These are phyloP conservation scores for Petrolisthes cinctipes DNA, from an alignment of 2,888 invertebrate species.

Conservation along the genomic window DNA sequence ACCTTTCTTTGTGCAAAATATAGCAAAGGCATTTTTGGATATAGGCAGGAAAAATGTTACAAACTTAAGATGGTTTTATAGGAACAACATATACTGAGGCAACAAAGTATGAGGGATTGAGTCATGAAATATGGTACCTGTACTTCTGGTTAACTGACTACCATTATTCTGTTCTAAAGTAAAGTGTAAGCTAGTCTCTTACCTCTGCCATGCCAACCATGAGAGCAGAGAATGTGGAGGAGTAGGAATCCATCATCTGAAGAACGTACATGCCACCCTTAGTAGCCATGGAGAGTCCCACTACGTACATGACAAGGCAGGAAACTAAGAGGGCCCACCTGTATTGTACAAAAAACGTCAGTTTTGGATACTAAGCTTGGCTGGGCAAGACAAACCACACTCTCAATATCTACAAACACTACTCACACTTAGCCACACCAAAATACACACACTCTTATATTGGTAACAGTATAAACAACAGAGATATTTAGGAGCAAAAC, in stretches of 20 bases:
- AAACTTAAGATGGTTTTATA: too few relatives aligned
- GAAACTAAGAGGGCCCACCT: conserved; percentile 62
- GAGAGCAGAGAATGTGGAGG: conserved; percentile 65
- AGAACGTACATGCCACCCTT: conserved; percentile 65
- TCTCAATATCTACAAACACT: conserved; percentile 24
- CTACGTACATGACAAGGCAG: conserved; percentile 60
- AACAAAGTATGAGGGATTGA: too few relatives aligned
- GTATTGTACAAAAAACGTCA: background rate
- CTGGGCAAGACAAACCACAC: conserved; percentile 24
- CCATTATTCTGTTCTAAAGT: background rate
- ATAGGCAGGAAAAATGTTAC: too few relatives aligned
- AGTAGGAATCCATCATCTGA: conserved; percentile 66
- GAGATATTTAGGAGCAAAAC: conserved; percentile 27
- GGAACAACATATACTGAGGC: too few relatives aligned
- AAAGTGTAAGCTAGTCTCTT: background rate
- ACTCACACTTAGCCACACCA: conserved; percentile 33
- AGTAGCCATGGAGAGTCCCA: conserved; percentile 64
- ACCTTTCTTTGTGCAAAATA: too few relatives aligned
- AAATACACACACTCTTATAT: conserved; percentile 24
- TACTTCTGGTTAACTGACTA: background rate
- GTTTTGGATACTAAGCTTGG: background rate
- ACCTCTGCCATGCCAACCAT: conserved; percentile 65
- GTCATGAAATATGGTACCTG: too few relatives aligned
- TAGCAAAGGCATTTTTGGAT: too few relatives aligned
- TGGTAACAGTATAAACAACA: conserved; percentile 25